A percentile compares a stretch with the other conserved stretches of the same genome.
These are phyloP conservation scores for Drosophila subsilvestris DNA, from an alignment of 2,888 invertebrate species.

Conservation along the genomic window DNA sequence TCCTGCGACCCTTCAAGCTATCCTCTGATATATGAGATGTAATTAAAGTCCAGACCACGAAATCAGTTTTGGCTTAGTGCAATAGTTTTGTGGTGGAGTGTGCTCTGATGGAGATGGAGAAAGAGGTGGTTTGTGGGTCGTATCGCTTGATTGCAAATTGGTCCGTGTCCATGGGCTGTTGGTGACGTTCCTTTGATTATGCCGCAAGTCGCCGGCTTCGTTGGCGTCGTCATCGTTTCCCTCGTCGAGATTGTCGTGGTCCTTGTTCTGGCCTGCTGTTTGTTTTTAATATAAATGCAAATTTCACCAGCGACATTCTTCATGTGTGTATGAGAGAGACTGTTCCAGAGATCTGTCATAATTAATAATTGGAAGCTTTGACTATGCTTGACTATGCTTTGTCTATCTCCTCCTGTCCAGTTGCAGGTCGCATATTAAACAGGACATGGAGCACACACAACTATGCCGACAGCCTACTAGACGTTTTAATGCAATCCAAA, in stretches of 20 bases:
- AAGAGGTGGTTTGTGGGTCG: slow-evolving; percentile 7
- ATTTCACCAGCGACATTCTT: slow-evolving; percentile 69
- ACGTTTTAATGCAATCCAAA: slow-evolving; percentile 69
- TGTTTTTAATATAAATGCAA: slow-evolving; percentile 81
- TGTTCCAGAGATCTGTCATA: slow-evolving; percentile 66
- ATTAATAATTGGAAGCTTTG: slow-evolving; percentile 75
- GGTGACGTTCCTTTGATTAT: slow-evolving; percentile 79
- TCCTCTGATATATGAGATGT: slow-evolving; percentile 83
- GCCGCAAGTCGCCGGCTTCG: slow-evolving; percentile 76
- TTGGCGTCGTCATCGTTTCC: slow-evolving; percentile 68
- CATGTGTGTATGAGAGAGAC: slow-evolving; percentile 31
- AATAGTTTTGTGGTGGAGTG: slow-evolving; percentile 45
- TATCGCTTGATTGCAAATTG: slow-evolving; percentile 65
- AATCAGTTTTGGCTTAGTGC: slow-evolving; percentile 75
- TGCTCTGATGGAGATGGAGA: slow-evolving; percentile 1
- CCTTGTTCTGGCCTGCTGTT: slow-evolving; percentile 59
- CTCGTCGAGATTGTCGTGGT: slow-evolving; percentile 34
- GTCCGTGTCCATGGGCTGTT: slow-evolving; percentile 66
- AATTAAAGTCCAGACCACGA: slow-evolving; percentile 80
- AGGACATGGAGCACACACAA: slow-evolving; percentile 26
- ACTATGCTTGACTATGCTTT: slow-evolving; percentile 59
- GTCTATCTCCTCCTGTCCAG: slow-evolving; percentile 45
- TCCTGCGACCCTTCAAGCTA: slow-evolving; percentile 32
- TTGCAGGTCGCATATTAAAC: slow-evolving; percentile 72
- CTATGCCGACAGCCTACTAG: slow-evolving; percentile 32